Evolutionary conservation across 2,888 invertebrate species (phyloP).

Genomic region (Scaptomyza parva): DNA sequence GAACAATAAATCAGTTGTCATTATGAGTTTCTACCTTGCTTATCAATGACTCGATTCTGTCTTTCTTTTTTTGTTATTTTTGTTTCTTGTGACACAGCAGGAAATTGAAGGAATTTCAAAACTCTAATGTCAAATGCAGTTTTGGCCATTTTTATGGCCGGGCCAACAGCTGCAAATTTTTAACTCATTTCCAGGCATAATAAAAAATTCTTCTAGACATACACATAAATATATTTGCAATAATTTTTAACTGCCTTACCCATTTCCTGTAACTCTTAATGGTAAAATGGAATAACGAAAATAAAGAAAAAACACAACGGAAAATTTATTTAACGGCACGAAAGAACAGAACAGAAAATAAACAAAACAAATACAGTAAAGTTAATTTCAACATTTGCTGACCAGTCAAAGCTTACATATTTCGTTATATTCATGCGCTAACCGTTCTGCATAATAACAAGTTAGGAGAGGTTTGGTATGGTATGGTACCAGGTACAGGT

Average conservation of each 20-base stretch:
- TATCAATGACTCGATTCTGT: constrained; percentile 37
- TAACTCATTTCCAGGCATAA: constrained; percentile 30
- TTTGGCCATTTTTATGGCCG: constrained; percentile 1
- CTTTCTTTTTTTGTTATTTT: neutral
- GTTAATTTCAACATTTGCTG: constrained; percentile 68
- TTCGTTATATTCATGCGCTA: constrained; percentile 35
- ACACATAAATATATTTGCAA: constrained; percentile 50
- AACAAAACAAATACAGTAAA: constrained; percentile 56
- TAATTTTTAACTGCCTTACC: constrained; percentile 42
- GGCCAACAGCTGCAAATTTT: constrained; percentile 33
- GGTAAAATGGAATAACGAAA: constrained; percentile 12
- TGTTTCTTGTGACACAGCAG: constrained; percentile 25
- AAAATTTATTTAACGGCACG: constrained; percentile 60
- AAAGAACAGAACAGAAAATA: constrained; percentile 7
- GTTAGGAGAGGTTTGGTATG: neutral
- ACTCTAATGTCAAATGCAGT: constrained; percentile 37
- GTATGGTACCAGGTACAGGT: neutral
- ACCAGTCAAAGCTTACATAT: constrained; percentile 41
- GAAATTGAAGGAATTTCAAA: constrained; percentile 63
- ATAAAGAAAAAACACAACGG: constrained; percentile 21
- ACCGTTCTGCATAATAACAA: constrained; percentile 66
- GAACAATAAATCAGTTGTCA: constrained; percentile 66
- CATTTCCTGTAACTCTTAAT: constrained; percentile 55
- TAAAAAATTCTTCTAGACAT: constrained; percentile 43
- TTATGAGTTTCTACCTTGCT: constrained; percentile 19